Evolutionary conservation across 1,140 invertebrate genomes (phyloP), one percentile per base, ranked within the genome.

Genomic region (Drosophila pachea): DNA sequence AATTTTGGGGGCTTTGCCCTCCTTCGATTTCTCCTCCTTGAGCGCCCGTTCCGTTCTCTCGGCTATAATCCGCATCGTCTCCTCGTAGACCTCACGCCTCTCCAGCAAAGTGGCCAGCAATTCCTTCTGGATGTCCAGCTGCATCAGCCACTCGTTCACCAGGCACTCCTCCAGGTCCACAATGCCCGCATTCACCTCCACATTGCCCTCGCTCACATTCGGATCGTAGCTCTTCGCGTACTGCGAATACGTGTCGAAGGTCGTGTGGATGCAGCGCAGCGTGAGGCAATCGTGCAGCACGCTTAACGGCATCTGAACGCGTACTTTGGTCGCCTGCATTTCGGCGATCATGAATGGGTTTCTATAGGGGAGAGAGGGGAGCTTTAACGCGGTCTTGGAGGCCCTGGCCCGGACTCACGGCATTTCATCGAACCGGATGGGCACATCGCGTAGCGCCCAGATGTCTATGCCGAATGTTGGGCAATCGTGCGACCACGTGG

Each of bases 391-490:
- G n/a, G n/a, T n/a, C n/a, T n/a, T n/a, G n/a, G n/a, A n/a, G n/a
- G n/a, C n/a, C n/a, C n/a, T 32, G 3, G 35, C 16, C 7, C 12
- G 9, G 4, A 79, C 86, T 74, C 69, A 88, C 87, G 68, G 70
- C 43, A 88, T 11, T 11, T 73, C 48, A 4, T 68, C 12, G 50
- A 88, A 86, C 9, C 73, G 71, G 32, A 88, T 54, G 11, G 83
- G 68, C 2, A 88, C 77, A 56, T 88, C 67, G 1, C 74, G 76
- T 7, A 88, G 33, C 4, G 68, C 73, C 87, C 87, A 88, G n/a
- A 88, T 54, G 47, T 88, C 79, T 4, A 88, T 63, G 29, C 35
- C 14, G 63, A 75, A 88, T 0, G 54, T 36, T 4, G 64, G 32
- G 35, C 77, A 64, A 0, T 6, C 9, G 33, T 73, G 68, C 8